Evolutionary conservation across 2,888 invertebrate genomes (phyloP).

Genomic region (Cremastobaeus sp.): DNA sequence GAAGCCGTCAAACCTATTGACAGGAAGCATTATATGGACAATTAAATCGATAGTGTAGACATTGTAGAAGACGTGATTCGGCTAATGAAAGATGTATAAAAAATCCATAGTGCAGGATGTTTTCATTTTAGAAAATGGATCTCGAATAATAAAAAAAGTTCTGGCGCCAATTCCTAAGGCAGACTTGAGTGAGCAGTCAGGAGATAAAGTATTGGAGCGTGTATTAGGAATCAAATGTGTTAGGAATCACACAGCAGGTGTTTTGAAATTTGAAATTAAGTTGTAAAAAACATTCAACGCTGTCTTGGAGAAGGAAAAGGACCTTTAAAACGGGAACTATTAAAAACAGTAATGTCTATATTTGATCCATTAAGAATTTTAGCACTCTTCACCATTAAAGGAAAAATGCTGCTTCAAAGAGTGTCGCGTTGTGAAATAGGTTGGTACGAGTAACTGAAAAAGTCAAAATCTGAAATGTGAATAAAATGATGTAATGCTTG

Average conservation of each 20-base stretch:
- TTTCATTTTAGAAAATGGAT: constrained; percentile 1
- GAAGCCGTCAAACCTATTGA: background rate
- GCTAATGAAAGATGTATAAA: background rate
- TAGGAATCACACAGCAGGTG: background rate
- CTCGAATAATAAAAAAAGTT: constrained; percentile 32
- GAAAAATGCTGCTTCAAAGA: background rate
- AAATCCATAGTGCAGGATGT: constrained; percentile 1
- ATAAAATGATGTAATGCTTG: background rate
- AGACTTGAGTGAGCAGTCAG: background rate
- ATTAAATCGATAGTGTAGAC: constrained; percentile 26
- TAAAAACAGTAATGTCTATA: background rate
- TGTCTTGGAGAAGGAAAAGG: background rate
- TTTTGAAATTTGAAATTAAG: background rate
- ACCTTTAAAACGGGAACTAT: background rate
- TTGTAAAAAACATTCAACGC: background rate
- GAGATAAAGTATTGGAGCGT: background rate
- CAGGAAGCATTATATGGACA: constrained; percentile 58
- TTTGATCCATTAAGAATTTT: constrained; percentile 1
- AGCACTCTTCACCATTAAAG: background rate
- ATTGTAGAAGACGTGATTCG: background rate
- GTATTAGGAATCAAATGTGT: background rate
- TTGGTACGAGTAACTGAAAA: background rate
- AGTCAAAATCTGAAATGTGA: background rate
- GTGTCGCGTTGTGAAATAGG: background rate
- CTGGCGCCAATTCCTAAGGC: constrained; percentile 1